Percentiles rank a stretch among this genome's conserved stretches.
Conservation (phyloP, 2,888 invertebrate species). For the Leptinotarsa rubiginosa region DNA sequence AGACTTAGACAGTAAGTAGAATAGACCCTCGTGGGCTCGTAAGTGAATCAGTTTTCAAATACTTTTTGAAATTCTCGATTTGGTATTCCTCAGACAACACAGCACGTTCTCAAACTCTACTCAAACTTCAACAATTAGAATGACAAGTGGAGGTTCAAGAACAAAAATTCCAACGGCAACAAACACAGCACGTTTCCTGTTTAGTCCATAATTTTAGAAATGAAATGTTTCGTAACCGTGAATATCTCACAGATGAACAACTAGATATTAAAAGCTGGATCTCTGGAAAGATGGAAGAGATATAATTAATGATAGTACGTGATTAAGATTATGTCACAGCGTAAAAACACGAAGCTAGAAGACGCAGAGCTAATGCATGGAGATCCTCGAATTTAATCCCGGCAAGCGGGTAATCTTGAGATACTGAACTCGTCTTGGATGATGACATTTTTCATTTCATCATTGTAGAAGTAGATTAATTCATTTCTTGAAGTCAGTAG, state of each 20-base stretch:
- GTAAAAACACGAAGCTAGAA: conserved; percentile 42
- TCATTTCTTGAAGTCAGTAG: too few species aligned
- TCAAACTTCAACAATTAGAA: conserved; percentile 8
- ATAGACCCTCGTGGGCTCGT: too few species aligned
- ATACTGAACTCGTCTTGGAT: not conserved
- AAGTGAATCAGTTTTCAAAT: too few species aligned
- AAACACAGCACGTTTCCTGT: conserved; percentile 46
- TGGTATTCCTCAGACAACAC: too few species aligned
- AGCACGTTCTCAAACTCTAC: not conserved
- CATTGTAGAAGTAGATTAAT: too few species aligned
- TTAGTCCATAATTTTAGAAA: conserved; percentile 55
- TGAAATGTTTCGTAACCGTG: conserved; percentile 49
- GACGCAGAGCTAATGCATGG: not conserved
- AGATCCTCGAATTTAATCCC: not conserved
- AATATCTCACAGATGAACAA: conserved; percentile 63
- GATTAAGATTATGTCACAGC: conserved; percentile 63
- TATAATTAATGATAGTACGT: conserved; percentile 65
- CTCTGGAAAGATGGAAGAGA: conserved; percentile 56
- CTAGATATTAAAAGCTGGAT: conserved; percentile 59
- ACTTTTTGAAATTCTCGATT: too few species aligned
- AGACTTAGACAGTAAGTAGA: too few species aligned
- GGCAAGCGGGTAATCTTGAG: not conserved
- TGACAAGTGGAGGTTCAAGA: not conserved
- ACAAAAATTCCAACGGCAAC: not conserved
- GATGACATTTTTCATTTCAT: not conserved